These are phyloP conservation scores for Enteromius unitaeniatus DNA, from an alignment of 2,797 vertebrate species.

Conservation along the genomic window DNA sequence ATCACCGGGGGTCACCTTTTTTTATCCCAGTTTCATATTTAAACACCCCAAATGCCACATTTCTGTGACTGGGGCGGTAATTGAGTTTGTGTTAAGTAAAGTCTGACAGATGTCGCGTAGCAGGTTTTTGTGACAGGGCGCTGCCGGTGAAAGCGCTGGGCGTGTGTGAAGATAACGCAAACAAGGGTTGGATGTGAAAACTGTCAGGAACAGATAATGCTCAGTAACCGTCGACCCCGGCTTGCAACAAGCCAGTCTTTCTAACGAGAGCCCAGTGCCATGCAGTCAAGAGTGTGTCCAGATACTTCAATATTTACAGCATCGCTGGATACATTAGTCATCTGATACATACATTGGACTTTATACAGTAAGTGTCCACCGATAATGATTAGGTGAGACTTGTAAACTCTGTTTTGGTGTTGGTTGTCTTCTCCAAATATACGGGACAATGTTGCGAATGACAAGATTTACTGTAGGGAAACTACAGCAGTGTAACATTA, in stretches of 20 bases:
- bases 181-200: slow-evolving; percentile 43
- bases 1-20: slow-evolving; percentile 73
- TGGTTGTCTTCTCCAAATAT: slow-evolving; percentile 59
- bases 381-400: slow-evolving; percentile 16
- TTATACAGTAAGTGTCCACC: not conserved
- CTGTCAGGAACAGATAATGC: slow-evolving; percentile 76
- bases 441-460: slow-evolving; percentile 63
- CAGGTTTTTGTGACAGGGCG: slow-evolving; percentile 78
- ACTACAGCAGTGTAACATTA: slow-evolving; percentile 58
- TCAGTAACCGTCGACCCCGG: slow-evolving; percentile 71
- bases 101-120: slow-evolving; percentile 6
- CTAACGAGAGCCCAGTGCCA: slow-evolving; percentile 9
- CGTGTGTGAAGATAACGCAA: slow-evolving; percentile 70
- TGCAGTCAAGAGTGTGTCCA: not conserved
- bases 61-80: not conserved
- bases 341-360: not conserved
- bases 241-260: not conserved
- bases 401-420: not conserved
- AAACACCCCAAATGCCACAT: not conserved
- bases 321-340: not conserved
- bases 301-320: not conserved
- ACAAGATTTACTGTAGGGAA: slow-evolving; percentile 61
- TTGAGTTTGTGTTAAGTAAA: not conserved
- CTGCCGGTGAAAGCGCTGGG: slow-evolving; percentile 58
- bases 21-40: slow-evolving; percentile 18